A percentile compares a stretch with the other conserved stretches of the same genome.
These are phyloP conservation scores for Heliconius melpomene DNA, from an alignment of 1,140 invertebrate genomes.

Conservation along the genomic window DNA sequence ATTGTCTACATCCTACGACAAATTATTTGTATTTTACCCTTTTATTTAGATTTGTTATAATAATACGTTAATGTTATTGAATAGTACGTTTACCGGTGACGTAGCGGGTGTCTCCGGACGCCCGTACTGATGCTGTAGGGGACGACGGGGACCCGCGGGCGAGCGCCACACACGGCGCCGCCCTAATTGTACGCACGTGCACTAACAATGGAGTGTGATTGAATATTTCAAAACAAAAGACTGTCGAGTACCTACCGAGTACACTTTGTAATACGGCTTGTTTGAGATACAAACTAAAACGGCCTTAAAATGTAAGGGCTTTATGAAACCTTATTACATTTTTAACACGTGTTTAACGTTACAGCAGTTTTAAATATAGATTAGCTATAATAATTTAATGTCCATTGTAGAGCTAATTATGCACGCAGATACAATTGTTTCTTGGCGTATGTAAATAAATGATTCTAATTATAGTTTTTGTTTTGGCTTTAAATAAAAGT, in stretches of 20 bases:
- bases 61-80: not conserved
- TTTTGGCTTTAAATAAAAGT: no score
- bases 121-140: not conserved
- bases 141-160: no score
- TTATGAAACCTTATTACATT: not conserved
- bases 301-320: not conserved
- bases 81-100: not conserved
- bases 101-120: not conserved
- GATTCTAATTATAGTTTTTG: no score
- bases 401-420: not conserved
- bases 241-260: not conserved
- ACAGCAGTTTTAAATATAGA: not conserved
- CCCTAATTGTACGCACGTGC: conserved; percentile 1
- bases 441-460: not conserved
- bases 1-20: not conserved
- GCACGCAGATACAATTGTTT: not conserved
- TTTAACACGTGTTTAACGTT: not conserved
- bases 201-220: conserved; percentile 2
- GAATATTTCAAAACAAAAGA: conserved; percentile 12
- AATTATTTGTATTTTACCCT: not conserved
- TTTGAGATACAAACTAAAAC: not conserved
- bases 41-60: no score
- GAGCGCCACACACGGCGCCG: not conserved
- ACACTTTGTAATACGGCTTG: not conserved
- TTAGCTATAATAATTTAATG: not conserved